Evolutionary conservation across 1,140 invertebrate species (phyloP).

Genomic region (Vanessa tameamea): DNA sequence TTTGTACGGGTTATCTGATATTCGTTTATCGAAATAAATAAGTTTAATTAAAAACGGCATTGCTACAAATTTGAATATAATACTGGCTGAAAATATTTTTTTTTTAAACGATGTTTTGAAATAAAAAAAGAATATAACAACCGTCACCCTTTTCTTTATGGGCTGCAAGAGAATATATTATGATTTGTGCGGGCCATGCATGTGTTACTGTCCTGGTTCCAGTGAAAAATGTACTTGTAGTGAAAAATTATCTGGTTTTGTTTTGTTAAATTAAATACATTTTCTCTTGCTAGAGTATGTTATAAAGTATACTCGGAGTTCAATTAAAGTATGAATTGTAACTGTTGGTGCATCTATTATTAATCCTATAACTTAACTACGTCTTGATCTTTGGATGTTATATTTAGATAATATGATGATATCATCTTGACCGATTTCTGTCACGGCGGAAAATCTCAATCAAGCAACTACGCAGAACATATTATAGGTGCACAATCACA

Average conservation of each 20-base stretch:
- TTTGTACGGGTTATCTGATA: constrained; percentile 15
- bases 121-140: neutral
- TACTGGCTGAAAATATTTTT: neutral
- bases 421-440: too few species aligned
- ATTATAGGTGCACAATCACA: too few species aligned
- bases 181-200: constrained; percentile 10
- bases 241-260: constrained; percentile 3
- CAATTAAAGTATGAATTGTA: too few species aligned
- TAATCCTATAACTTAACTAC: too few species aligned
- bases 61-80: neutral
- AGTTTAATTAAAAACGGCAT: neutral
- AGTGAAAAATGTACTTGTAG: constrained; percentile 15
- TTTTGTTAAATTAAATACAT: constrained; percentile 10
- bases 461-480: too few species aligned
- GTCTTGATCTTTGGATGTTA: too few species aligned
- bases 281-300: neutral
- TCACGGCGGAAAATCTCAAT: too few species aligned
- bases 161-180: constrained; percentile 14
- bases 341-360: too few species aligned
- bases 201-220: constrained; percentile 6
- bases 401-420: too few species aligned
- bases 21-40: constrained; percentile 9
- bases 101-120: neutral
- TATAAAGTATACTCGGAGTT: too few species aligned
- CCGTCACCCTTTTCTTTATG: constrained; percentile 17